Percentiles rank a stretch among this genome's conserved stretches.
Conservation (phyloP, 1,140 invertebrate species). For the Amphibalanus amphitrite region DNA sequence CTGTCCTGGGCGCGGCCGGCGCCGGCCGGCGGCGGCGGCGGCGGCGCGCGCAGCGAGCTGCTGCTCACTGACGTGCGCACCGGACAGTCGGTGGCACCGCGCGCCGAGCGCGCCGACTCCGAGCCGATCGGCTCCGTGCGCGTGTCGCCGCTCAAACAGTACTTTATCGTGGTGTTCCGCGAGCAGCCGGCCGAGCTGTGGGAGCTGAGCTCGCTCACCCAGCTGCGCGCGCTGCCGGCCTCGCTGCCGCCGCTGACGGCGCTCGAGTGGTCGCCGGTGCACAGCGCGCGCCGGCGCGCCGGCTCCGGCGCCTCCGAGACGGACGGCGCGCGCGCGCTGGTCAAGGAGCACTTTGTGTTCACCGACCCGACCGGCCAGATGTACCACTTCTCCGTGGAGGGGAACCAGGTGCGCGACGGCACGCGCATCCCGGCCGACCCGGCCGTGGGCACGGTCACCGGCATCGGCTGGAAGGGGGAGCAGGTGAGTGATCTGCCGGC, state of each 20-base stretch:
- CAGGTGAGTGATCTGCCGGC: slow-evolving; percentile 12
- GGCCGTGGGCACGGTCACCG: slow-evolving; percentile 31
- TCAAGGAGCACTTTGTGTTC: slow-evolving; percentile 41
- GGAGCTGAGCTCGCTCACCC: slow-evolving; percentile 35
- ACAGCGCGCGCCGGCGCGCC: slow-evolving; percentile 26
- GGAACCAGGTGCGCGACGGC: slow-evolving; percentile 36
- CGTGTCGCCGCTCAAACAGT: slow-evolving; percentile 44
- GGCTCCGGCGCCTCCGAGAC: slow-evolving; percentile 4
- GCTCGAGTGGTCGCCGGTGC: slow-evolving; percentile 38
- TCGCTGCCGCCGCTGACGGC: slow-evolving; percentile 37
- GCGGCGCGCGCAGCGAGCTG: slow-evolving; percentile 38
- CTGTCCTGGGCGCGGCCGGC: slow-evolving; percentile 33
- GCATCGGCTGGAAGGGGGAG: slow-evolving; percentile 39
- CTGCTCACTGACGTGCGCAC: slow-evolving; percentile 36
- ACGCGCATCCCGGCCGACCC: slow-evolving; percentile 39
- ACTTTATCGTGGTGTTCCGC: slow-evolving; percentile 40
- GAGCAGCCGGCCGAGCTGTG: slow-evolving; percentile 45
- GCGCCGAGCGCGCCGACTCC: slow-evolving; percentile 34
- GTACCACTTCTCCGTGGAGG: slow-evolving; percentile 44
- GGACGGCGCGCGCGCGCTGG: slow-evolving; percentile 15
- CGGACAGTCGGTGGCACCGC: slow-evolving; percentile 27
- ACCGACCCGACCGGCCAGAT: slow-evolving; percentile 38
- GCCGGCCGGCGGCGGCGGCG: too few relatives aligned
- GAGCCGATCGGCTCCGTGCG: slow-evolving; percentile 38
- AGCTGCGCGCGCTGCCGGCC: slow-evolving; percentile 39